Evolutionary conservation across 2,888 invertebrate genomes (phyloP), one percentile per base, ranked within the genome.

Genomic region (Uropetala carovei): DNA sequence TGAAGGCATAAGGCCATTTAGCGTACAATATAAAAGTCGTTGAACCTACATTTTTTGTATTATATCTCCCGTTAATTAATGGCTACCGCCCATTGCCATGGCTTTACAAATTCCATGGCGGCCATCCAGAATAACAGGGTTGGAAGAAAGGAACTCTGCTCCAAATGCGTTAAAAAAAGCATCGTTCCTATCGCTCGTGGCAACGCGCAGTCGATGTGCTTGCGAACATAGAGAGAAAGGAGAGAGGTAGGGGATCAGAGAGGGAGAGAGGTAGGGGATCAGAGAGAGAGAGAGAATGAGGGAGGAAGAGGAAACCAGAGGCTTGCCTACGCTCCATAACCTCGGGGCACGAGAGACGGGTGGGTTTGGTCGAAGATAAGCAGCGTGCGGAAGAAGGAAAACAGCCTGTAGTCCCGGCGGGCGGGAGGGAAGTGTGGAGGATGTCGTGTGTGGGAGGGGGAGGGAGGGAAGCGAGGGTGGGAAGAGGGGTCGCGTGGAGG

Each of bases 361-460:
- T 68, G n/a, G 43, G 68, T 75, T 75, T 75, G 75, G 75, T 27
- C 22, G 75, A 27, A 75, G 75, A 75, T 75, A 75, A 75, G 75
- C 75, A 27, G 27, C 75, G 75, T 75, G 75, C 22, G 75, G 75
- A 75, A 75, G 75, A 75, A 75, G 75, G 75, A 75, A 75, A 75
- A 75, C 75, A 75, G 11, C 13, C 13, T 75, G 75, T 75, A 75
- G 75, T 75, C 75, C 75, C 75, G 27, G 14, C 13, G 75, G 75
- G 22, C 22, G 22, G 18, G 68, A 22, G 68, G 5, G 43, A 43
- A 43, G 43, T 43, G 43, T 1, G 43, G 43, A 43, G 22, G 43
- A 43, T 43, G 43, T 43, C 43, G 43, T 43, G 5, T 43, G 43
- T 43, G 43, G 43, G 14, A 75, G 75, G 75, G 13, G 75, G 22